Evolutionary conservation across 2,113 vertebrate genomes (phyloP).

Genomic region (Oncorhynchus gorbuscha): DNA sequence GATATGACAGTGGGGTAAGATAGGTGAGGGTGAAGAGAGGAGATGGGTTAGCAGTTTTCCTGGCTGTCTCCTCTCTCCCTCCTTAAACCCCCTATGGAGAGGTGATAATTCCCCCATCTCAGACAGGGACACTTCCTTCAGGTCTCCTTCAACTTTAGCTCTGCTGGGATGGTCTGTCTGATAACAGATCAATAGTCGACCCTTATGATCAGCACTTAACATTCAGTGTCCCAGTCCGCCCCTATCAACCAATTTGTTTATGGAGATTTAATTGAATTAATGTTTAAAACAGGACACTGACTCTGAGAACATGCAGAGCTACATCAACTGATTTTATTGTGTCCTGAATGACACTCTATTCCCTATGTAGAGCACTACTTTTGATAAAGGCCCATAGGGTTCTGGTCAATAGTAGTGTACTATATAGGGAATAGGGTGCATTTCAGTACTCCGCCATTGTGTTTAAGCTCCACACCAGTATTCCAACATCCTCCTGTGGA

Average conservation of each 20-base stretch:
- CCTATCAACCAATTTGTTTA: conserved; percentile 42
- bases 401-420: no score
- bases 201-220: conserved; percentile 38
- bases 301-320: conserved; percentile 4
- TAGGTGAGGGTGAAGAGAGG: conserved; percentile 16
- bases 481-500: not conserved
- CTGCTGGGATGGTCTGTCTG: not conserved
- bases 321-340: not conserved
- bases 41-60: conserved; percentile 27
- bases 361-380: no score
- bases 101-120: no score
- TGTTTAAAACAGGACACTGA: conserved; percentile 40
- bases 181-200: conserved; percentile 40
- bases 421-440: no score
- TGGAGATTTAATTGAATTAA: conserved; percentile 54
- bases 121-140: conserved; percentile 21
- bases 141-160: conserved; percentile 34
- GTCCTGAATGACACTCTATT: no score
- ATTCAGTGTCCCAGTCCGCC: conserved; percentile 10
- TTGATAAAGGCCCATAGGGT: no score
- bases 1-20: no score
- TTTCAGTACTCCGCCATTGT: no score
- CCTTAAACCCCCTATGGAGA: not conserved
- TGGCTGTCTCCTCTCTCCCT: conserved; percentile 15
- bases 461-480: conserved; percentile 8